These are phyloP conservation scores for Zaprionus camerounensis DNA, from an alignment of 1,140 invertebrate species.

Conservation along the genomic window DNA sequence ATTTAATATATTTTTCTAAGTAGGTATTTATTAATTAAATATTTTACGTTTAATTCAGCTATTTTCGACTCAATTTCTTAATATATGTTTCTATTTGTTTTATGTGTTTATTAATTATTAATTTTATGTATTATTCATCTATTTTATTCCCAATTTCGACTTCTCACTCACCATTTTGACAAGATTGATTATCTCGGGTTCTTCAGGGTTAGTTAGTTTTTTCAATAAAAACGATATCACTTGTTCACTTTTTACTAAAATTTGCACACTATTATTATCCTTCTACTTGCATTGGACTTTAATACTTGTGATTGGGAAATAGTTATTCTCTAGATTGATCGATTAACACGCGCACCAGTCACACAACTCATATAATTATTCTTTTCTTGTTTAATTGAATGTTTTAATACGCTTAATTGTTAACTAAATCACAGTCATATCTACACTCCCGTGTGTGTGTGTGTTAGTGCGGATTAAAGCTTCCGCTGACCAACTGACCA, in stretches of 20 bases:
- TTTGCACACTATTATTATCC: constrained; percentile 40
- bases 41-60: too few relatives aligned
- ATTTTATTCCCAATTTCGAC: not conserved
- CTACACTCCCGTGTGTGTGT: constrained; percentile 21
- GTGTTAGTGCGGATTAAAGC: not conserved
- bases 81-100: not conserved
- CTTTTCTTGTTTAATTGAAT: constrained; percentile 29
- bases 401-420: constrained; percentile 21
- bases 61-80: too few relatives aligned
- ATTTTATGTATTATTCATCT: not conserved
- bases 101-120: not conserved
- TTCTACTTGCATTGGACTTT: constrained; percentile 34
- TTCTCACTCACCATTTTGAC: constrained; percentile 62
- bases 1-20: not conserved
- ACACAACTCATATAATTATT: constrained; percentile 24
- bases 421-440: constrained; percentile 49
- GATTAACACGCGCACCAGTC: constrained; percentile 41
- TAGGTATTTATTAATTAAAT: not conserved
- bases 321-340: constrained; percentile 24
- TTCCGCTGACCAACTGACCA: constrained; percentile 38
- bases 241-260: constrained; percentile 33
- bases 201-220: constrained; percentile 18
- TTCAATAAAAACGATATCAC: constrained; percentile 28
- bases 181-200: constrained; percentile 5
- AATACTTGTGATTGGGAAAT: constrained; percentile 33